Evolutionary conservation across 2,113 vertebrate species (phyloP).

Genomic region (Ovis aries): DNA sequence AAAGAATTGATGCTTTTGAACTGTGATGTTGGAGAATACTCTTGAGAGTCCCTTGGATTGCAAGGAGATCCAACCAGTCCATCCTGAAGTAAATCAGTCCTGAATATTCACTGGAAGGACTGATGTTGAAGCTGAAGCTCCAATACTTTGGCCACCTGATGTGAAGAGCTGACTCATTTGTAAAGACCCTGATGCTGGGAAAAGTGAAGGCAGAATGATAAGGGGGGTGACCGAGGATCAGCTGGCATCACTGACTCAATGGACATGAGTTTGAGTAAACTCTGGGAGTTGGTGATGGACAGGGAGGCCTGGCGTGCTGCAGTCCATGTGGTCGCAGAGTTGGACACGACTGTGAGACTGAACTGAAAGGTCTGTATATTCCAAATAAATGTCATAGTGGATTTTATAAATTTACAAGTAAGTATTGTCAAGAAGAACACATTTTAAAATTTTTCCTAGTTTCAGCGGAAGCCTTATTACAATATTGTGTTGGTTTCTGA

Average conservation of each 20-base stretch:
- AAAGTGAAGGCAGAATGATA: background rate
- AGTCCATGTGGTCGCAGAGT: background rate
- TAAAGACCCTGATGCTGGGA: background rate
- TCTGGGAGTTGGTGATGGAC: background rate
- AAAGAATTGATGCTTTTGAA: no score
- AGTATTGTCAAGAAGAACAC: background rate
- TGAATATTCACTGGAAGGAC: no score
- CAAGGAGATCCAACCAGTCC: no score
- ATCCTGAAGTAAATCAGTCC: no score
- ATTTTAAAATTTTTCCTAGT: background rate
- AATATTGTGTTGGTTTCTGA: background rate
- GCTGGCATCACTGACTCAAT: fast-evolving
- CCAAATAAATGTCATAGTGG: background rate
- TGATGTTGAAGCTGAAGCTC: background rate
- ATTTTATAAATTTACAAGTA: background rate
- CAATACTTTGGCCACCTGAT: background rate
- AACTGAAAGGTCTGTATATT: background rate
- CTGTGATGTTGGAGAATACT: no score
- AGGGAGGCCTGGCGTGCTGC: background rate
- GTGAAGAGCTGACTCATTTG: background rate
- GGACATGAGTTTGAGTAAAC: background rate
- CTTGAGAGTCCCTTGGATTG: no score
- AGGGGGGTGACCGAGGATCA: background rate
- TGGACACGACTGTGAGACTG: fast-evolving
- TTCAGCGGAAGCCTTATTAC: background rate